Evolutionary conservation across 2,888 invertebrate species (phyloP).

Genomic region (Calephelis perditalis): DNA sequence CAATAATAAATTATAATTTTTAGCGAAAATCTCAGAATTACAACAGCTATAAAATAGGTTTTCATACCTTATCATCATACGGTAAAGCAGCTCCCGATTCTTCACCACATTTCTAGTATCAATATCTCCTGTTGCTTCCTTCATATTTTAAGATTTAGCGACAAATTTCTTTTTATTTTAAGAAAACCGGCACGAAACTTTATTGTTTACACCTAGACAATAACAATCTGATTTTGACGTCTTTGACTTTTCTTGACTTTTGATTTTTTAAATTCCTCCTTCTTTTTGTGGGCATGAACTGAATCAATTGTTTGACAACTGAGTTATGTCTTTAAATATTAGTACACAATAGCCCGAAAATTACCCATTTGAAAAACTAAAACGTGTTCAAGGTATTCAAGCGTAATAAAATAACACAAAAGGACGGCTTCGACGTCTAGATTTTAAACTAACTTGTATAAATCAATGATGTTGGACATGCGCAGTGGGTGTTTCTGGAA

Average conservation of each 20-base stretch:
- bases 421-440: too few species aligned
- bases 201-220: slow-evolving; percentile 23
- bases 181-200: slow-evolving; percentile 30
- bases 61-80: slow-evolving; percentile 91
- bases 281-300: background rate
- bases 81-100: slow-evolving; percentile 91
- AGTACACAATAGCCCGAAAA: background rate
- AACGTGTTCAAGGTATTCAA: too few species aligned
- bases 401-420: too few species aligned
- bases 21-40: too few species aligned
- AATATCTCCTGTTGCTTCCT: slow-evolving; percentile 60
- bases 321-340: slow-evolving; percentile 18
- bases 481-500: too few species aligned
- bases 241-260: slow-evolving; percentile 15
- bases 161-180: slow-evolving; percentile 19
- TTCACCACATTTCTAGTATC: slow-evolving; percentile 90
- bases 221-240: slow-evolving; percentile 28
- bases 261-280: background rate
- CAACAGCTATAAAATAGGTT: background rate
- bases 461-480: too few species aligned
- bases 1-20: too few species aligned
- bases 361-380: too few species aligned
- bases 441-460: too few species aligned
- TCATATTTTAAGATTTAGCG: slow-evolving; percentile 44
- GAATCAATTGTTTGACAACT: slow-evolving; percentile 16